Base-by-base conservation (phyloP, 1,140 invertebrate species). In the Saxidomus purpurata region DNA sequence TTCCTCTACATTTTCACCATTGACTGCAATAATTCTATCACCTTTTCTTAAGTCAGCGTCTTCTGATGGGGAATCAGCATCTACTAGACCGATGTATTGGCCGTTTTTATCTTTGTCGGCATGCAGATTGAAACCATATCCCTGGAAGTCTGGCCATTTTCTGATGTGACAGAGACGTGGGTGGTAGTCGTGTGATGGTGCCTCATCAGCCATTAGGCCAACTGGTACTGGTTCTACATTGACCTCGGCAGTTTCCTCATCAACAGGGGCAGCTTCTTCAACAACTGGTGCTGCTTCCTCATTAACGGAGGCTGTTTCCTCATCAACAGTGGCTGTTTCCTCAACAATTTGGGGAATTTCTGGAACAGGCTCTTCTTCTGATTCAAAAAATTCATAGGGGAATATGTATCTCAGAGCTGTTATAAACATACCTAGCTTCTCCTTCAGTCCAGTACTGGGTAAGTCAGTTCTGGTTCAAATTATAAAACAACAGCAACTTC, bases 61-160 rank as follows among this genome's bases (percentile, higher is more conserved):
- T 94, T 99, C 97, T 17, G 99, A 98, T 13, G 99, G 99, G 6
- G 98, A 99, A 43, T 97, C 97, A 6, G 97, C 97, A 96, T 99
- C 99, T 43, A 99, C 98, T 95, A 99, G 99, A 49, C 99, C 99
- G 94, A 99, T 99, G 95, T 98, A 99, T 95, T 99, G 99, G 8
- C 99, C 99, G 17, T 97, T 97, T 95, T 98, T 98, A 43, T 98
- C 97, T 94, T 99, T 98, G 96, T 99, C 99, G 31, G 99, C 98
- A 96, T 99, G 99, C 71, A 99, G 96, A 96, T 99, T 99, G 96
- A 99, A 99, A 0, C 99, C 99, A 95, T 99, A 99, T 2, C 99
- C 99, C 96, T 99, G 98, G 96, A 99, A 99, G 95, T 98, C 97
- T 34, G 97, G 97, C 97, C 98, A 98, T 96, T 99, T 99, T 86